Base-by-base conservation (phyloP, 1,140 invertebrate species). In the Eurosta solidaginis region DNA sequence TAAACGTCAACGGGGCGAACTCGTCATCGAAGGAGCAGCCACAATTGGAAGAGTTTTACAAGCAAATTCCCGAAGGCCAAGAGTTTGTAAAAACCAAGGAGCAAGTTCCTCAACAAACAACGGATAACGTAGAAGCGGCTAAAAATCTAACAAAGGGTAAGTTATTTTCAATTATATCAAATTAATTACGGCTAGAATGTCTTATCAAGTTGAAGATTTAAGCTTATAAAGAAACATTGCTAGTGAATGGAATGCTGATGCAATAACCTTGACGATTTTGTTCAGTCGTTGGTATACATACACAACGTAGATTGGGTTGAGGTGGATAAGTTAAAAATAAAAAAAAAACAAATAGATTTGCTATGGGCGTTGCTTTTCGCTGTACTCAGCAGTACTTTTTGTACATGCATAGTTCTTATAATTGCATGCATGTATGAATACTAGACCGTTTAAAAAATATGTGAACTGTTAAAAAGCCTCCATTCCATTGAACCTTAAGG, bases 221-320 rank as follows among this genome's bases (percentile, higher is more conserved):
- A 3, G n/a, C n/a, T 9, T 47, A 17, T n/a, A 47, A 36, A 36
- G 14, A 40, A 40, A 68, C 12, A 14, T n/a, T 29, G 5, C n/a
- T n/a, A 9, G 59, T 20, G 59, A 68, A 68, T n/a, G 59, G 59
- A 40, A 68, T 68, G 33, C 59, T 68, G 59, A 68, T 68, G 59
- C 59, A 68, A 68, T 68, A 68, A 40, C 59, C 59, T 68, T 68
- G 33, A 40, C 14, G 59, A 68, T 33, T 68, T 68, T 6, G 1
- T 20, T 40, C 17, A 52, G 25, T 20, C 17, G 36, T 68, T 17
- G 17, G 59, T 68, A 68, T 68, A 68, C 59, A 68, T 68, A 68
- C 59, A 68, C 59, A 9, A 10, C 29, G n/a, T 20, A 59, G 17
- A 29, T 17, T 40, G 0, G 1, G 7, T 20, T 36, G n/a, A 68